Evolutionary conservation across 2,888 invertebrate species (phyloP).

Genomic region (Caenorhabditis afra): DNA sequence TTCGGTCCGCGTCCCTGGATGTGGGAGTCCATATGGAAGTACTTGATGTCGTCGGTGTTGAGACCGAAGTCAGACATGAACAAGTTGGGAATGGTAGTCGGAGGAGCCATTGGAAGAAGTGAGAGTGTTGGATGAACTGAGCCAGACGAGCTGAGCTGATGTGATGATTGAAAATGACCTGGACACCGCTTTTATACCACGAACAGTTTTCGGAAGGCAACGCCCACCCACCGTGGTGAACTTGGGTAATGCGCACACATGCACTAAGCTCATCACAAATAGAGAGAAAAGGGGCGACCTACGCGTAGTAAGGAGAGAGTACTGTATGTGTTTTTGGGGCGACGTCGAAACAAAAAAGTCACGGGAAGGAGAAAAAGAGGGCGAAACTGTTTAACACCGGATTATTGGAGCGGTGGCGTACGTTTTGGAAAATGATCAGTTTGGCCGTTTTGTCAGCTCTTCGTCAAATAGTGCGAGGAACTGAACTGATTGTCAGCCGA

Average conservation of each 20-base stretch:
- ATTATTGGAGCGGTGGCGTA: conserved; percentile 56
- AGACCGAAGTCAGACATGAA: conserved; percentile 72
- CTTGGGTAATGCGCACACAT: conserved; percentile 54
- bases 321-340: conserved; percentile 55
- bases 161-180: conserved; percentile 51
- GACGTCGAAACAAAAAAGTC: conserved; percentile 48
- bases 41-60: conserved; percentile 73
- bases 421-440: conserved; percentile 55
- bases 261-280: conserved; percentile 65
- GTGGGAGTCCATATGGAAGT: conserved; percentile 72
- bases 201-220: conserved; percentile 56
- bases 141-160: conserved; percentile 55
- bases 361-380: conserved; percentile 8
- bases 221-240: conserved; percentile 55
- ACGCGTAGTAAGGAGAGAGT: conserved; percentile 46
- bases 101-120: conserved; percentile 52
- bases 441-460: conserved; percentile 56
- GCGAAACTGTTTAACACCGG: conserved; percentile 61
- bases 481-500: conserved; percentile 48
- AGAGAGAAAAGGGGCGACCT: conserved; percentile 41
- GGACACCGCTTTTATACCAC: conserved; percentile 44
- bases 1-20: conserved; percentile 74
- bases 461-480: conserved; percentile 50
- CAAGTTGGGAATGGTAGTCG: conserved; percentile 61
- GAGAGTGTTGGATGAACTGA: conserved; percentile 22